phyloP scores from a whole-genome alignment of 2,888 invertebrate genomes.

The Drosophila yooni region DNA sequence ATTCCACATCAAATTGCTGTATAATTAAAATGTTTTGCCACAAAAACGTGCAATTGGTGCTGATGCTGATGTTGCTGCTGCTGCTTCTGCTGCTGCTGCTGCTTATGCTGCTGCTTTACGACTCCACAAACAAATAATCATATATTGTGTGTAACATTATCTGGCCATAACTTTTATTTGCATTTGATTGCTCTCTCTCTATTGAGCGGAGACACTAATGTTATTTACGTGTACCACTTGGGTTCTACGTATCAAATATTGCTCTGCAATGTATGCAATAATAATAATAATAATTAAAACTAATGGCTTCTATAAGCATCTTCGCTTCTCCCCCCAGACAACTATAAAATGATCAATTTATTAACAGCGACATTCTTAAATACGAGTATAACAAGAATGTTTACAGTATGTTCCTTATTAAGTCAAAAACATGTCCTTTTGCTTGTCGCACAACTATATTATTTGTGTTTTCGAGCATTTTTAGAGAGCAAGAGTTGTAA shows the following conservation, averaged over 20 bases:
- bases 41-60: conserved; percentile 47
- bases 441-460: conserved; percentile 18
- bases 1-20: conserved; percentile 68
- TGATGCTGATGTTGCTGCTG: background rate
- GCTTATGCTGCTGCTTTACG: conserved; percentile 49
- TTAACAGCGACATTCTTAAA: conserved; percentile 5
- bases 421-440: conserved; percentile 14
- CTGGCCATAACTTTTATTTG: conserved; percentile 57
- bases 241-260: background rate
- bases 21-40: conserved; percentile 64
- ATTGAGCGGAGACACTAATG: conserved; percentile 37
- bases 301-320: background rate
- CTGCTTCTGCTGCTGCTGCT: background rate
- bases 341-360: conserved; percentile 6
- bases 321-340: background rate
- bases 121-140: conserved; percentile 71
- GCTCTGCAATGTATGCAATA: conserved; percentile 22
- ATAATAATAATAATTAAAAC: background rate
- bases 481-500: background rate
- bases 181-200: conserved; percentile 27
- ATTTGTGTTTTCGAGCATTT: conserved; percentile 2
- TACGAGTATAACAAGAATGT: conserved; percentile 4
- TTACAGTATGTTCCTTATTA: conserved; percentile 5
- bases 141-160: conserved; percentile 76
- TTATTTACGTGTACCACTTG: conserved; percentile 12